Conservation (phyloP, 2,113 vertebrate genomes). For the Zeus faber region DNA sequence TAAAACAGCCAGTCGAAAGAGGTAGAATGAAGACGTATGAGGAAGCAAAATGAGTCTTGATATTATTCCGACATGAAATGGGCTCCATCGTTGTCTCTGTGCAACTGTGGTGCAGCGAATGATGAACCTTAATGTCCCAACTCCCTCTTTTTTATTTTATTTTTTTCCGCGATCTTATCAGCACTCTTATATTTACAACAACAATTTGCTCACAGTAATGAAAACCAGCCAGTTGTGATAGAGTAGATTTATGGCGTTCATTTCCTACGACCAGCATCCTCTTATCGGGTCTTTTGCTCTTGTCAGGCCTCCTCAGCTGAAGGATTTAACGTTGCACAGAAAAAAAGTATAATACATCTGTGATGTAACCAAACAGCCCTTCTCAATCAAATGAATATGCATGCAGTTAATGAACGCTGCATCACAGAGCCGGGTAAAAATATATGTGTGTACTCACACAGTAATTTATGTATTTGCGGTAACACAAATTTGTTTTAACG, state of each 20-base stretch:
- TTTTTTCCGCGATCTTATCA: slow-evolving; percentile 37
- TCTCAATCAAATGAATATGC: too few relatives aligned
- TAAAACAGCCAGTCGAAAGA: too few relatives aligned
- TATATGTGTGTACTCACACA: too few relatives aligned
- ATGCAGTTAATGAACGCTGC: too few relatives aligned
- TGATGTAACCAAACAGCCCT: not conserved
- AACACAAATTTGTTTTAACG: too few relatives aligned
- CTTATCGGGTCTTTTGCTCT: not conserved
- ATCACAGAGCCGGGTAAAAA: too few relatives aligned
- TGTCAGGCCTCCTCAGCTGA: slow-evolving; percentile 3
- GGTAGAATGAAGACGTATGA: slow-evolving; percentile 5
- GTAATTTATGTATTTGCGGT: too few relatives aligned
- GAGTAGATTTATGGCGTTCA: slow-evolving; percentile 19
- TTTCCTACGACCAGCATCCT: slow-evolving; percentile 9
- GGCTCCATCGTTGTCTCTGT: not conserved
- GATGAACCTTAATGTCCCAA: slow-evolving; percentile 34
- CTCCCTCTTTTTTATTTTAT: slow-evolving; percentile 5
- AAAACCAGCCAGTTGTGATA: slow-evolving; percentile 25
- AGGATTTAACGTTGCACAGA: slow-evolving; percentile 1
- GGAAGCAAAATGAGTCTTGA: not conserved
- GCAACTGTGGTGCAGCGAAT: slow-evolving; percentile 22
- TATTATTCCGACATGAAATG: slow-evolving; percentile 2
- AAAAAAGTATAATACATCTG: not conserved
- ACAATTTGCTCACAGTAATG: slow-evolving; percentile 20
- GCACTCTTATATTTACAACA: slow-evolving; percentile 24